Conservation (phyloP, 2,113 vertebrate species). For the Xenus cinereus region DNA sequence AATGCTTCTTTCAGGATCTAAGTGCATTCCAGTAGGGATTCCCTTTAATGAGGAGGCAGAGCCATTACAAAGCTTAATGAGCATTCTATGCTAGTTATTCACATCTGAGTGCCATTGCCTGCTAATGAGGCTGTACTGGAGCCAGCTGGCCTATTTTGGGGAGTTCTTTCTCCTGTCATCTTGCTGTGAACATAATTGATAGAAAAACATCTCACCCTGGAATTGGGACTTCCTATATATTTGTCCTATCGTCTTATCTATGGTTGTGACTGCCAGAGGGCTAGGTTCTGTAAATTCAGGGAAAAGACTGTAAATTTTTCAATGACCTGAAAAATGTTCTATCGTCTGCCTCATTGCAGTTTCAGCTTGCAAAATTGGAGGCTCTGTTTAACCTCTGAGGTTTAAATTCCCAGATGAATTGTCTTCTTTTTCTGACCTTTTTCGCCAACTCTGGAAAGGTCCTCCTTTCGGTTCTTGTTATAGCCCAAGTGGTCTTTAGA, state of each 20-base stretch:
- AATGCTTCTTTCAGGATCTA: neutral
- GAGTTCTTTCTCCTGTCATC: neutral
- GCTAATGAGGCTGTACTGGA: slow-evolving; percentile 35
- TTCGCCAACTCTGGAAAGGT: neutral
- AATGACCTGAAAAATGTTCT: neutral
- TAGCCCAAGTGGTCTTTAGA: neutral
- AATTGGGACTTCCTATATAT: neutral
- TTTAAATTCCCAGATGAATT: neutral
- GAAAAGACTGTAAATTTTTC: neutral
- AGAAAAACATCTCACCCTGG: neutral
- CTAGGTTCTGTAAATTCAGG: neutral
- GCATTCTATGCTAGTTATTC: neutral
- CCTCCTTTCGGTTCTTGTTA: neutral
- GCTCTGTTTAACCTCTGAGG: neutral
- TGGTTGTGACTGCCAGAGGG: neutral
- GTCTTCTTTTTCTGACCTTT: neutral
- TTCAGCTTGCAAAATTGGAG: neutral
- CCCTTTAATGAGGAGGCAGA: slow-evolving; percentile 4
- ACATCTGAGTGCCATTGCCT: slow-evolving; percentile 19
- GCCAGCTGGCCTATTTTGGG: slow-evolving; percentile 31
- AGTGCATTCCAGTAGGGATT: slow-evolving; percentile 33
- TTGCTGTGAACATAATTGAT: neutral
- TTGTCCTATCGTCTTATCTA: neutral
- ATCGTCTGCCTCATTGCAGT: neutral
- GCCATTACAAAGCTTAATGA: slow-evolving; percentile 14